Evolutionary conservation across 2,888 invertebrate genomes (phyloP).

Genomic region (Ceriagrion tenellum): DNA sequence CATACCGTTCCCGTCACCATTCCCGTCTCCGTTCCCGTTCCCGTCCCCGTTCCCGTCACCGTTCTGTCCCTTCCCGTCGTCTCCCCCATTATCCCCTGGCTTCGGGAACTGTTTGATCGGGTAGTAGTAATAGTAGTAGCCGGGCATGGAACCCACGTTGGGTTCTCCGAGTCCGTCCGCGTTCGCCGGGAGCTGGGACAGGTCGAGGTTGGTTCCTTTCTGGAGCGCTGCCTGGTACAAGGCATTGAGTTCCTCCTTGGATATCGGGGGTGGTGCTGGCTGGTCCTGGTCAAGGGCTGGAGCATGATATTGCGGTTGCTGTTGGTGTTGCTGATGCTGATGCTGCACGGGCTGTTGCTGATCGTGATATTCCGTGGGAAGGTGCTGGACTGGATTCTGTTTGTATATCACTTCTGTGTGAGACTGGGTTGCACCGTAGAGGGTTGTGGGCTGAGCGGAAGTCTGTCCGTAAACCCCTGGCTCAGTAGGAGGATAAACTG

Average conservation of each 20-base stretch:
- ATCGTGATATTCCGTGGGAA: not conserved
- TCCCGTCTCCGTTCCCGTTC: conserved; percentile 41
- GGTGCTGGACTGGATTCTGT: not conserved
- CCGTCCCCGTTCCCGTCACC: conserved; percentile 43
- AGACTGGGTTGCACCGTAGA: not conserved
- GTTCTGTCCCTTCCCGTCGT: not conserved
- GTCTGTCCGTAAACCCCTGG: not conserved
- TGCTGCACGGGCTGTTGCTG: too few species aligned
- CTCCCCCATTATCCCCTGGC: not conserved
- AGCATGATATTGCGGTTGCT: not conserved
- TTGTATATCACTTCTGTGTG: not conserved
- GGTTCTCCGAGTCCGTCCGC: conserved; percentile 35
- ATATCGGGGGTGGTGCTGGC: conserved; percentile 2
- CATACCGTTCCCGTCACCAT: conserved; percentile 33
- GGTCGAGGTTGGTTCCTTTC: conserved; percentile 29
- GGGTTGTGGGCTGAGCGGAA: not conserved
- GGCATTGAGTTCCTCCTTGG: conserved; percentile 37
- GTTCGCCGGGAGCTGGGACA: conserved; percentile 14
- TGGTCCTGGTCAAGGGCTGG: not conserved
- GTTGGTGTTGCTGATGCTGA: not conserved
- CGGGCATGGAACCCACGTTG: conserved; percentile 43
- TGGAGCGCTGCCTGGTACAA: conserved; percentile 34
- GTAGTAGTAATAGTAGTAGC: conserved; percentile 53
- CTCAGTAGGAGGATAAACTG: not conserved
- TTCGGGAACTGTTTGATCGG: conserved; percentile 56